Percentiles rank a stretch among this genome's conserved stretches.
Conservation (phyloP, 2,113 vertebrate genomes). For the Scomber colias region DNA sequence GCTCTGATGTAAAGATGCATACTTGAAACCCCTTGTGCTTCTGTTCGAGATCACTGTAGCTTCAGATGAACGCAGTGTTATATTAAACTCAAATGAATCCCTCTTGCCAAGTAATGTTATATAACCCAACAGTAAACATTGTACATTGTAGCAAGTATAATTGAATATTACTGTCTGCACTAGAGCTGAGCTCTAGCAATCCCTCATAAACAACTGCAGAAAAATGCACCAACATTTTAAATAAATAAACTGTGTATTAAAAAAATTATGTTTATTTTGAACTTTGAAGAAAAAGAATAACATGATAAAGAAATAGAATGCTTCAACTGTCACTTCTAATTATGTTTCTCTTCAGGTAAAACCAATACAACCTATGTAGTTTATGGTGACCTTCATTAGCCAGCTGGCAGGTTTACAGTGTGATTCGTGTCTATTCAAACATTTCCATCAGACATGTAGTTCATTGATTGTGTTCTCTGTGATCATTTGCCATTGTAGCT, state of each 20-base stretch:
- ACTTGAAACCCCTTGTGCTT: slow-evolving; percentile 11
- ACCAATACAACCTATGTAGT: slow-evolving; percentile 66
- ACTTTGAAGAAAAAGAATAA: slow-evolving; percentile 61
- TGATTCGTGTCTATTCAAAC: slow-evolving; percentile 18
- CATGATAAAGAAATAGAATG: slow-evolving; percentile 65
- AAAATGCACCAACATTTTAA: slow-evolving; percentile 53
- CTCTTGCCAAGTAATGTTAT: slow-evolving; percentile 28
- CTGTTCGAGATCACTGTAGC: slow-evolving; percentile 21
- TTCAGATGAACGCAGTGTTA: slow-evolving; percentile 9
- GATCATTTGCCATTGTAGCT: slow-evolving; percentile 32
- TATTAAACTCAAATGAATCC: slow-evolving; percentile 9
- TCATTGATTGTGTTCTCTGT: slow-evolving; percentile 31
- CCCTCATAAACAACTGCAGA: slow-evolving; percentile 9
- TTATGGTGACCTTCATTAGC: slow-evolving; percentile 54
- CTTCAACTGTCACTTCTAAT: slow-evolving; percentile 43
- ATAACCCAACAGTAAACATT: slow-evolving; percentile 18
- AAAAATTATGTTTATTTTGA: slow-evolving; percentile 76
- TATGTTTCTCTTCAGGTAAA: slow-evolving; percentile 52
- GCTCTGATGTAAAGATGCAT: not conserved
- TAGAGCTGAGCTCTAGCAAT: slow-evolving; percentile 9
- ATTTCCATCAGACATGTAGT: slow-evolving; percentile 49
- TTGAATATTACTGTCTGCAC: not conserved
- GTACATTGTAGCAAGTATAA: slow-evolving; percentile 6
- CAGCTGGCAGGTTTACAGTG: slow-evolving; percentile 36
- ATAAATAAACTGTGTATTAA: slow-evolving; percentile 75